Conservation (phyloP, 2,797 vertebrate genomes). For the Gymnopithys bicolor region DNA sequence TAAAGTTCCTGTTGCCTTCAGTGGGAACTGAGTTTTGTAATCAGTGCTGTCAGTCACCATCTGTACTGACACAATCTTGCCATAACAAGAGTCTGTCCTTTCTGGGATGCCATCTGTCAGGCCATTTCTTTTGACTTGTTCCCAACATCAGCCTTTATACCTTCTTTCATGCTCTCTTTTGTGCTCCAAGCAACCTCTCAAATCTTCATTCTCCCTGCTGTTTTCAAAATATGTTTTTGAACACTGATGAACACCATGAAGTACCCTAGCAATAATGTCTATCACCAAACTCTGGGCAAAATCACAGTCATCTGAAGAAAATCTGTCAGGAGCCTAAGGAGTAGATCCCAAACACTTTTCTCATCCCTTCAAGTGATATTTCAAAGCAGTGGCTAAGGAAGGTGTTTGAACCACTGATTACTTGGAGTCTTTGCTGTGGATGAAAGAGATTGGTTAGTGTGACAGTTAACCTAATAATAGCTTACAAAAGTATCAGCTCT, state of each 20-base stretch:
- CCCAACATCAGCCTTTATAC: slow-evolving; percentile 37
- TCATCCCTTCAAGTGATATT: neutral
- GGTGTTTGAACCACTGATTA: neutral
- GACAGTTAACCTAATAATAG: neutral
- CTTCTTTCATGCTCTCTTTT: slow-evolving; percentile 34
- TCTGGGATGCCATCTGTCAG: slow-evolving; percentile 53
- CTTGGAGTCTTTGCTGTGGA: neutral
- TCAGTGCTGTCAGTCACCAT: slow-evolving; percentile 60
- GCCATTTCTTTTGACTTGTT: slow-evolving; percentile 45
- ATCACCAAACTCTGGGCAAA: neutral
- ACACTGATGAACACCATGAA: neutral
- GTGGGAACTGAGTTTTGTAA: slow-evolving; percentile 15
- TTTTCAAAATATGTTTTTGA: slow-evolving; percentile 27
- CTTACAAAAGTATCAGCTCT: neutral
- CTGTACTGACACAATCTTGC: slow-evolving; percentile 25
- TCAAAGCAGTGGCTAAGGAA: neutral
- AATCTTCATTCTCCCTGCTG: neutral
- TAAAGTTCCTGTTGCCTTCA: slow-evolving; percentile 26
- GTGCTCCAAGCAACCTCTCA: neutral
- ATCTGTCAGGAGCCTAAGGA: neutral
- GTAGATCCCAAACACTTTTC: neutral
- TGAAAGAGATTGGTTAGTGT: neutral
- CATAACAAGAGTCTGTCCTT: neutral
- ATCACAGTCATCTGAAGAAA: neutral
- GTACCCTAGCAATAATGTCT: neutral